Evolutionary conservation across 2,797 vertebrate species (phyloP), one percentile per base, ranked within the genome.

Genomic region (Lepidocolaptes lacrymiger): DNA sequence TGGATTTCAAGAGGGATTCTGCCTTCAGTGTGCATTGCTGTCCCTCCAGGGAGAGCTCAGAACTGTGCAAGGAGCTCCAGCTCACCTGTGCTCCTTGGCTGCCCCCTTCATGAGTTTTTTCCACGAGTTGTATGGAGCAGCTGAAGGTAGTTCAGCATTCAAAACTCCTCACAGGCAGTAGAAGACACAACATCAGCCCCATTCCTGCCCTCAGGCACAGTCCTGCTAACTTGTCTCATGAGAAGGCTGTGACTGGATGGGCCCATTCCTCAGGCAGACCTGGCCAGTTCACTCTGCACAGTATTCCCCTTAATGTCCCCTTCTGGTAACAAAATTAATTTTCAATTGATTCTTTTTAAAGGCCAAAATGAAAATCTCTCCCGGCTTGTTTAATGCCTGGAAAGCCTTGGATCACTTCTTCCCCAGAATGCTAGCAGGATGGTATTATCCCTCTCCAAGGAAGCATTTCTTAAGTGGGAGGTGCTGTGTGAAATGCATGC

Each of bases 21-120:
- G 2, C 36, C 18, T 55, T 82, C 1, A 1, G 0, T 27, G 19
- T 51, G 19, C 22, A 2, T 86, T 1, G 1, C 30, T 39, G 22
- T 36, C n/a, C 26, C 26, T 62, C 39, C 62, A 37, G 4, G 48
- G 23, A 32, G 10, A 20, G 28, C 59, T 76, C 48, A 14, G 58
- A 71, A 3, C 17, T 15, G 0, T 28, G 41, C 34, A 43, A 8
- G 2, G 56, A 77, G 56, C 63, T 80, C 37, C n/a, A 30, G 26
- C 52, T 71, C 44, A 19, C 19, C 32, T 6, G 26, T 4, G 8
- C 59, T 66, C 27, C 51, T 74, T 3, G 1, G 27, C 79, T 69
- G 34, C 36, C 15, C 8, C 0, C 0, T 32, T 67, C 44, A 4
- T 4, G 32, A 59, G 43, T 13, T 55, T 44, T n/a, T 41, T 32